These are phyloP conservation scores for Eulimnadia texana DNA, from an alignment of 1,140 invertebrate genomes.

Conservation along the genomic window DNA sequence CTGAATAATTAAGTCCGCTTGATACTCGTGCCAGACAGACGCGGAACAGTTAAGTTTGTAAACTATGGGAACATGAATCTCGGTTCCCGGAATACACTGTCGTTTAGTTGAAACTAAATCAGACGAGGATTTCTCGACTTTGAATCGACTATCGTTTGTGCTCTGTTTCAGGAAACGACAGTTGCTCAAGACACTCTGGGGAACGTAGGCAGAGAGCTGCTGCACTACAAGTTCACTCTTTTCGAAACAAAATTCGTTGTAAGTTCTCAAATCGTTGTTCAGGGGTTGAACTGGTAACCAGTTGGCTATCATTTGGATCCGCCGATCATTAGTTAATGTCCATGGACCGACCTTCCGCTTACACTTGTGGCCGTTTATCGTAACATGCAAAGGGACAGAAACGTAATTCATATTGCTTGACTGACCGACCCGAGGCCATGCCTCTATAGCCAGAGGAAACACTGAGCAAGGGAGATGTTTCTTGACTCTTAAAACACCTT, in stretches of 20 bases:
- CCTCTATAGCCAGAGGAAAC: neutral
- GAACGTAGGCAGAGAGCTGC: constrained; percentile 5
- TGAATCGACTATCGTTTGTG: neutral
- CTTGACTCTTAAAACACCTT: neutral
- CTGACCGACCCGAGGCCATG: neutral
- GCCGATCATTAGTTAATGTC: neutral
- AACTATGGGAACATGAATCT: neutral
- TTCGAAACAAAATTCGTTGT: constrained; percentile 11
- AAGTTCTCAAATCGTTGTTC: neutral
- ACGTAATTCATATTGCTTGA: too few species aligned
- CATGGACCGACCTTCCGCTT: too few species aligned
- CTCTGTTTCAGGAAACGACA: neutral
- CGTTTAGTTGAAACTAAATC: constrained; percentile 10
- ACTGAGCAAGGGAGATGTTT: neutral
- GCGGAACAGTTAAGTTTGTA: constrained; percentile 10
- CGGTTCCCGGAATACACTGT: constrained; percentile 7
- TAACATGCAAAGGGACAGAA: neutral
- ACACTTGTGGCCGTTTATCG: neutral
- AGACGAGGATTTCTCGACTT: constrained; percentile 2
- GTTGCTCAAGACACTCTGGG: neutral
- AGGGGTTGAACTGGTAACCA: neutral
- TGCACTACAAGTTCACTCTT: constrained; percentile 9
- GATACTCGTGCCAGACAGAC: neutral
- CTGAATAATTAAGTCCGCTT: neutral
- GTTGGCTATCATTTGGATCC: neutral